These are phyloP conservation scores for Sardinella longiceps DNA, from an alignment of 2,797 vertebrate genomes.

Conservation along the genomic window DNA sequence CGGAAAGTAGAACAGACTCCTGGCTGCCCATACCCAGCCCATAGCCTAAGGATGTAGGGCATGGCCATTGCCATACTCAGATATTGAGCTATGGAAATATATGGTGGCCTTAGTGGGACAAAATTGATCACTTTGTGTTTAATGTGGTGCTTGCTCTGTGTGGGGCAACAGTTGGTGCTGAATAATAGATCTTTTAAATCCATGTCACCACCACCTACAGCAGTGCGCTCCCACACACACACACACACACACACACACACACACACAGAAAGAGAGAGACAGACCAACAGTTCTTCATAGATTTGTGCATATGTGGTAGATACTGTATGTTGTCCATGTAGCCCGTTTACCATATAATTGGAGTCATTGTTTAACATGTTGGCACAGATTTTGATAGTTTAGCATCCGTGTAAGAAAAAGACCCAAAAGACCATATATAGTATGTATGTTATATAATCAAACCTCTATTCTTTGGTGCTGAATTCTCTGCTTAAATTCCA, in stretches of 20 bases:
- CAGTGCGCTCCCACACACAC: not conserved
- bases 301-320: too few species aligned
- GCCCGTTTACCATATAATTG: too few species aligned
- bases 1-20: not conserved
- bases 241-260: not conserved
- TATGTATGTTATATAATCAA: too few species aligned
- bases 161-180: not conserved
- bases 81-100: not conserved
- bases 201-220: not conserved
- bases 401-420: not conserved
- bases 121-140: not conserved
- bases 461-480: not conserved
- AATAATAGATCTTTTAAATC: not conserved
- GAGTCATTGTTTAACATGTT: too few species aligned
- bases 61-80: not conserved
- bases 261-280: too few species aligned
- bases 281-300: not conserved
- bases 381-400: not conserved
- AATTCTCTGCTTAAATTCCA: not conserved
- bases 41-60: not conserved
- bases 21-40: too few species aligned
- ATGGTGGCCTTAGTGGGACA: not conserved
- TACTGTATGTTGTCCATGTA: too few species aligned
- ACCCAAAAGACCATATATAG: too few species aligned
- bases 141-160: not conserved